phyloP scores from a whole-genome alignment of 2,113 vertebrate species.

The Protobothrops mucrosquamatus region DNA sequence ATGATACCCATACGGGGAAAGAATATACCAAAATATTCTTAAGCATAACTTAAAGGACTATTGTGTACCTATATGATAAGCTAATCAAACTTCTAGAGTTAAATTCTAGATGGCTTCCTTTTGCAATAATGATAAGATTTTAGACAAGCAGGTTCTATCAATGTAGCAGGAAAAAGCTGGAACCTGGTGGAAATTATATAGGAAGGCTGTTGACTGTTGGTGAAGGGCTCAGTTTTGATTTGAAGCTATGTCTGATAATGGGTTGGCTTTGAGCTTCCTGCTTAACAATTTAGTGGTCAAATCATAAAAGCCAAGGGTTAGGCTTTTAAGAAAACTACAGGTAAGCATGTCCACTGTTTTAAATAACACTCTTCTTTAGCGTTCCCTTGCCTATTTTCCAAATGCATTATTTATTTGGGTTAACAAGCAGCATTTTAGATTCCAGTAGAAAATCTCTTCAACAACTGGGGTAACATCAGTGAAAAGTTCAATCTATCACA shows the following conservation, averaged over 20 bases:
- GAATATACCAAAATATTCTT: neutral
- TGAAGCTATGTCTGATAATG: neutral
- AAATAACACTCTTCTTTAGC: neutral
- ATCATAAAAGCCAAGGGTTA: neutral
- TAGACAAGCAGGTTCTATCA: neutral
- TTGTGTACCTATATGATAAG: neutral
- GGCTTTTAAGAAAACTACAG: neutral
- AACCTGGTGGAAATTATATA: neutral
- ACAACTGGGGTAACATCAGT: too few relatives aligned
- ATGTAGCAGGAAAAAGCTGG: neutral
- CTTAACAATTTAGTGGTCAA: neutral
- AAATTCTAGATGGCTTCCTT: neutral
- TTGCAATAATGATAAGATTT: neutral
- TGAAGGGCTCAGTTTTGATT: neutral
- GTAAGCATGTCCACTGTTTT: neutral
- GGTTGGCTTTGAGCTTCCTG: neutral
- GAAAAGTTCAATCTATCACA: neutral
- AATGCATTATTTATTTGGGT: neutral
- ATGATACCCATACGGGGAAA: neutral
- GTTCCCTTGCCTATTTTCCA: neutral
- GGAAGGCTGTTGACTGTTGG: neutral
- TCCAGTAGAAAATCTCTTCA: neutral
- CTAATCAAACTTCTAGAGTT: neutral
- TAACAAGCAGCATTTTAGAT: neutral
- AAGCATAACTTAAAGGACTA: neutral